These are phyloP conservation scores for Otolemur garnettii DNA, from an alignment of 2,113 vertebrate genomes.

Conservation along the genomic window DNA sequence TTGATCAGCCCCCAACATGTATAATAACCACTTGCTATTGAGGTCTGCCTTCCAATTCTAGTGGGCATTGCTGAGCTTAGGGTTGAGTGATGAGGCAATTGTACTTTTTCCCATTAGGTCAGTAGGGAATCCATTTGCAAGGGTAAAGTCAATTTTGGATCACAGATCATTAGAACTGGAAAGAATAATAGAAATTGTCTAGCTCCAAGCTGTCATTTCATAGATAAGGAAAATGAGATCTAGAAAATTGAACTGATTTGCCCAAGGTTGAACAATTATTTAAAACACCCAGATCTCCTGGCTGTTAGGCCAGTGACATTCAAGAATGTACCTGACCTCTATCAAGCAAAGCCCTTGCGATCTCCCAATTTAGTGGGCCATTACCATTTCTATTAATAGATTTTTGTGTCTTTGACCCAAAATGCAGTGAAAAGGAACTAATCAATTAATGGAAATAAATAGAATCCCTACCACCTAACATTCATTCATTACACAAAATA, in stretches of 20 bases:
- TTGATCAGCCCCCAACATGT: slow-evolving; percentile 34
- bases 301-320: neutral
- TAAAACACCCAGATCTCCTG: neutral
- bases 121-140: slow-evolving; percentile 57
- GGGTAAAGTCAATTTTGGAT: slow-evolving; percentile 60
- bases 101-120: slow-evolving; percentile 51
- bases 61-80: neutral
- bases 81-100: slow-evolving; percentile 60
- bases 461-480: neutral
- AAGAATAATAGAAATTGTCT: slow-evolving; percentile 43
- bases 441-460: neutral
- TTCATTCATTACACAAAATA: slow-evolving; percentile 18
- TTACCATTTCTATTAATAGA: slow-evolving; percentile 23
- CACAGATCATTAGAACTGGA: slow-evolving; percentile 65
- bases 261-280: neutral
- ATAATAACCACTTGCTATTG: slow-evolving; percentile 22
- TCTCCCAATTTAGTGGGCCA: neutral
- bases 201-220: slow-evolving; percentile 19
- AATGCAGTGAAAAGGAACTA: slow-evolving; percentile 37
- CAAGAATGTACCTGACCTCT: neutral
- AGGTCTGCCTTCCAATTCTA: slow-evolving; percentile 45
- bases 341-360: neutral
- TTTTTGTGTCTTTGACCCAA: slow-evolving; percentile 39
- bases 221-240: slow-evolving; percentile 36
- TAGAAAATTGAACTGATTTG: slow-evolving; percentile 35